phyloP scores from a whole-genome alignment of 2,113 vertebrate species.

The Rhinoderma darwinii region DNA sequence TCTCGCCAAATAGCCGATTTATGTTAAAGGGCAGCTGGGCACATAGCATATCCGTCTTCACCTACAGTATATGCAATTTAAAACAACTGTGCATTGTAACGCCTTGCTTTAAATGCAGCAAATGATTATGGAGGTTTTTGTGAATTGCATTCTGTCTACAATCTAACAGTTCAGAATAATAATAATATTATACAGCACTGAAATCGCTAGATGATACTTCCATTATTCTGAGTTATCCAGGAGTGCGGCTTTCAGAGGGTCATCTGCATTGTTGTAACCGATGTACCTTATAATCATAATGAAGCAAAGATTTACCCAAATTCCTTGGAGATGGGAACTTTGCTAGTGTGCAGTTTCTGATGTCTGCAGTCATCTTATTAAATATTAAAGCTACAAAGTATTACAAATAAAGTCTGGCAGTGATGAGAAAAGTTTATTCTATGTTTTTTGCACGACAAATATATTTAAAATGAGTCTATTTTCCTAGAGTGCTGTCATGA shows the following conservation, averaged over 20 bases:
- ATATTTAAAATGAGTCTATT: background rate
- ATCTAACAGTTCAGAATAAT: background rate
- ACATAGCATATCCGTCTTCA: background rate
- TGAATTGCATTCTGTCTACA: background rate
- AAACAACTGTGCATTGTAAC: background rate
- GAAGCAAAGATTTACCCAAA: conserved; percentile 19
- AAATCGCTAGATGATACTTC: background rate
- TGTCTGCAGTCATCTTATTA: conserved; percentile 24
- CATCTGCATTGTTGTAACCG: background rate
- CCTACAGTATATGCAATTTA: background rate
- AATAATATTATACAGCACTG: background rate
- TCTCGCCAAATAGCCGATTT: background rate
- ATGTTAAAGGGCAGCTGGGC: background rate
- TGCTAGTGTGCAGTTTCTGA: conserved; percentile 20
- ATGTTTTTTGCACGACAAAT: background rate
- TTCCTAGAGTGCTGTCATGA: background rate
- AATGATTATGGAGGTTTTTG: background rate
- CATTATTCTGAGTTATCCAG: background rate
- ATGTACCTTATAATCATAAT: conserved; percentile 2
- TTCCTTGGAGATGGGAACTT: conserved; percentile 12
- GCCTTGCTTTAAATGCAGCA: background rate
- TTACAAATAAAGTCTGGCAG: background rate
- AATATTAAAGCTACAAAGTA: conserved; percentile 39
- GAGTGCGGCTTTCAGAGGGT: background rate
- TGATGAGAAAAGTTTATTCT: background rate